Evolutionary conservation across 2,888 invertebrate genomes (phyloP).

Genomic region (Calliphora vomitoria): DNA sequence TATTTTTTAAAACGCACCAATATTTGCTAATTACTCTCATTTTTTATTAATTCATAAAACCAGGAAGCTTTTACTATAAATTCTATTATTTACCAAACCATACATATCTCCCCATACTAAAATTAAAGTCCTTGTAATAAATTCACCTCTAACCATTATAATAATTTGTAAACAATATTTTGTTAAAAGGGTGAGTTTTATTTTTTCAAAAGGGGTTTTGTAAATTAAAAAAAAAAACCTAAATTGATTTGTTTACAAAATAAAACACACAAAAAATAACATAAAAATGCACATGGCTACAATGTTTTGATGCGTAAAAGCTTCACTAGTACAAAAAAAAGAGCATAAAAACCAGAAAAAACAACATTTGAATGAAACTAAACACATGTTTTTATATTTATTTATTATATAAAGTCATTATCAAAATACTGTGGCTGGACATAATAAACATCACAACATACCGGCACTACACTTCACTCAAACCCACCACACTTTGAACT

Average conservation of each 20-base stretch:
- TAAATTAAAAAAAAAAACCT: slow-evolving; percentile 4
- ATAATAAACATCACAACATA: neutral
- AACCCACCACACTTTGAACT: neutral
- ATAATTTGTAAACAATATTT: slow-evolving; percentile 2
- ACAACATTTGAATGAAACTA: slow-evolving; percentile 61
- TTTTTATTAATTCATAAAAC: slow-evolving; percentile 58
- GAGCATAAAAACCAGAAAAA: slow-evolving; percentile 16
- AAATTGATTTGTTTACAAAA: slow-evolving; percentile 60
- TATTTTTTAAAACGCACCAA: neutral
- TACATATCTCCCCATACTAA: neutral
- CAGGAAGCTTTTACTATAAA: slow-evolving; percentile 56
- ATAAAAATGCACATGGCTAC: slow-evolving; percentile 63
- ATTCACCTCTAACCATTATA: slow-evolving; percentile 41
- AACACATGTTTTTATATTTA: slow-evolving; percentile 61
- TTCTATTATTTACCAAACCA: neutral
- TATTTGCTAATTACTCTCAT: slow-evolving; percentile 16
- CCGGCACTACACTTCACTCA: neutral
- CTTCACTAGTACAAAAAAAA: slow-evolving; percentile 33
- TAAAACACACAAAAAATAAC: slow-evolving; percentile 11
- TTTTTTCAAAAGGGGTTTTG: slow-evolving; percentile 20
- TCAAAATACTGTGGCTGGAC: too few relatives aligned
- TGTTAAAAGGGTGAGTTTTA: slow-evolving; percentile 31
- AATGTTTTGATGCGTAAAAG: slow-evolving; percentile 68
- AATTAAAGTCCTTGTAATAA: slow-evolving; percentile 10
- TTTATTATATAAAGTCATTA: slow-evolving; percentile 11